phyloP scores from a whole-genome alignment of 2,888 invertebrate genomes.

The Muschampia plurimacula region DNA sequence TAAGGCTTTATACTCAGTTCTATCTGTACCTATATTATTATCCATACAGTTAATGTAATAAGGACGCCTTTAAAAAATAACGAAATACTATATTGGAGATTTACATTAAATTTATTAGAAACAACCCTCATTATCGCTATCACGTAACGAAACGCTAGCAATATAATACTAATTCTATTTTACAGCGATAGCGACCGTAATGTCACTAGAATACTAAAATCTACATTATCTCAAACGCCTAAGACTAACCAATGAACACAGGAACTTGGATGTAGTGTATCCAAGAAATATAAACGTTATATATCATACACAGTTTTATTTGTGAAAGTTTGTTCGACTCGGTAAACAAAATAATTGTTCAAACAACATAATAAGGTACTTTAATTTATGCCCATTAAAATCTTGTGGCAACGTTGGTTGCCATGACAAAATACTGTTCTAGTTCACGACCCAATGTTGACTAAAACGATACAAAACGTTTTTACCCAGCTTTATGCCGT shows the following conservation, averaged over 20 bases:
- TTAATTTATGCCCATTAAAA: constrained; percentile 2
- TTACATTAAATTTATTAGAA: not conserved
- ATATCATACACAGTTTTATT: not conserved
- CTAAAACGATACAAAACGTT: not conserved
- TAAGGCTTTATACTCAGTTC: not conserved
- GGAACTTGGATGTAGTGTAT: constrained; percentile 67
- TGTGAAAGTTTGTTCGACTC: constrained; percentile 4
- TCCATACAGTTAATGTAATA: not conserved
- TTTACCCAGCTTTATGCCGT: not conserved
- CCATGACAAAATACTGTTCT: constrained; percentile 1
- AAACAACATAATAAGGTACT: constrained; percentile 11
- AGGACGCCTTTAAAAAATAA: constrained; percentile 7
- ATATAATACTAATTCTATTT: constrained; percentile 4
- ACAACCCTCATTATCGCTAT: constrained; percentile 50
- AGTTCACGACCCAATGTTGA: not conserved
- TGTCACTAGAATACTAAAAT: constrained; percentile 5
- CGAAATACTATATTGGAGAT: not conserved
- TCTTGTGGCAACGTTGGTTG: not conserved
- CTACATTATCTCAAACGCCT: constrained; percentile 46
- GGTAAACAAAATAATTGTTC: not conserved
- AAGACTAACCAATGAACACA: constrained; percentile 76
- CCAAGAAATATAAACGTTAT: constrained; percentile 56
- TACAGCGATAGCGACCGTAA: constrained; percentile 10
- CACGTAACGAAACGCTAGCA: constrained; percentile 14
- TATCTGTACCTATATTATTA: constrained; percentile 4